These are phyloP conservation scores for Cremastobaeus sp. DNA, from an alignment of 2,888 invertebrate genomes.

Conservation along the genomic window DNA sequence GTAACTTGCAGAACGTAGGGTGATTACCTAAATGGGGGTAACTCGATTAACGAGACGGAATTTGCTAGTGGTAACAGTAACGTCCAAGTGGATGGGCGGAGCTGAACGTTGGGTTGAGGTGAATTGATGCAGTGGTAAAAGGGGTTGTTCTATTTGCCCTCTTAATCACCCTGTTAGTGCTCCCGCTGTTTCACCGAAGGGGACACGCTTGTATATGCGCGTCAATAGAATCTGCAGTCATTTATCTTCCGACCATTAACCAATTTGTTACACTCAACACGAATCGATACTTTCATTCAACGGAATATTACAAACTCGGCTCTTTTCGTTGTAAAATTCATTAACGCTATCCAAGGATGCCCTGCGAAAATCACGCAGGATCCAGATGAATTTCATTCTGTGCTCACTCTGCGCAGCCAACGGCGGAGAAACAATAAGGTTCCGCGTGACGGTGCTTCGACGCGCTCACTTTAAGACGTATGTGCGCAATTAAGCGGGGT, in stretches of 20 bases:
- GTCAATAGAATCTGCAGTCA: slow-evolving; percentile 59
- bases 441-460: too few species aligned
- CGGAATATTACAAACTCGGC: slow-evolving; percentile 25
- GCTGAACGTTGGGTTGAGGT: slow-evolving; percentile 55
- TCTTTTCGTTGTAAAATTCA: too few species aligned
- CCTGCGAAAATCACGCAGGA: too few species aligned
- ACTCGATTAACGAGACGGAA: slow-evolving; percentile 74
- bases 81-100: slow-evolving; percentile 55
- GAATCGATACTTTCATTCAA: slow-evolving; percentile 53
- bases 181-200: slow-evolving; percentile 62
- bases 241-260: slow-evolving; percentile 60
- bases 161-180: slow-evolving; percentile 77
- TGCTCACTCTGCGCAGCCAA: too few species aligned
- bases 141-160: slow-evolving; percentile 73
- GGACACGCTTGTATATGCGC: slow-evolving; percentile 56
- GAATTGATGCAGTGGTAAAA: slow-evolving; percentile 62
- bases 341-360: too few species aligned
- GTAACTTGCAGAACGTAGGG: slow-evolving; percentile 72
- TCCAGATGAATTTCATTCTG: too few species aligned
- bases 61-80: slow-evolving; percentile 61
- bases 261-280: slow-evolving; percentile 61
- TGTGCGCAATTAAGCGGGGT: too few species aligned
- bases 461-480: too few species aligned
- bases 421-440: too few species aligned
- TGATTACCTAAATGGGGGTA: slow-evolving; percentile 77